A percentile compares a stretch with the other conserved stretches of the same genome.
Evolutionary conservation across 2,113 vertebrate species (phyloP).

Genomic region (Coptodon rendalli): DNA sequence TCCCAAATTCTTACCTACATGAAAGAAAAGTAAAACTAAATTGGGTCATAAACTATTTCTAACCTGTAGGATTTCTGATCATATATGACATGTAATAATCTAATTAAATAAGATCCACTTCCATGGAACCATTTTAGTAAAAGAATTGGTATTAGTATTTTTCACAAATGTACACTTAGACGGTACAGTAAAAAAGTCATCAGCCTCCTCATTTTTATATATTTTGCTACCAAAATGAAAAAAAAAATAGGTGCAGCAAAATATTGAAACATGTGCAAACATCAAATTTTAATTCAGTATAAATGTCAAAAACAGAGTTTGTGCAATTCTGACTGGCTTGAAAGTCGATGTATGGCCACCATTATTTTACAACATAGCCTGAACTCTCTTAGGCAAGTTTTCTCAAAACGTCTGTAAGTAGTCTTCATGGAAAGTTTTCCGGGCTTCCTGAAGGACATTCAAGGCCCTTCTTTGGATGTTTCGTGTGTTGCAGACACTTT

Average conservation of each 20-base stretch:
- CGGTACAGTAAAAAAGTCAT: not conserved
- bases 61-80: not conserved
- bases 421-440: not conserved
- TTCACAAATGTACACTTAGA: not conserved
- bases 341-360: not conserved
- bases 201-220: not conserved
- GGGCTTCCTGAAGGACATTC: not conserved
- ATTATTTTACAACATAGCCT: too few species aligned
- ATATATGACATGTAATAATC: not conserved
- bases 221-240: not conserved
- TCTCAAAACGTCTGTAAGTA: not conserved
- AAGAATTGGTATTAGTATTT: not conserved
- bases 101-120: not conserved
- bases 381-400: not conserved
- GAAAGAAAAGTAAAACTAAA: not conserved
- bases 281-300: not conserved
- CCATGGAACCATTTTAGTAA: not conserved
- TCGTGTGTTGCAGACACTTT: too few species aligned
- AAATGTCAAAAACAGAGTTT: not conserved
- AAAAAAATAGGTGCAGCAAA: not conserved
- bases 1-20: not conserved
- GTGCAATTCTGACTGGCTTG: not conserved
- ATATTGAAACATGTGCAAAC: not conserved
- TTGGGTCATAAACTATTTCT: not conserved
- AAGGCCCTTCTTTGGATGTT: not conserved